A percentile compares a stretch with the other conserved stretches of the same genome.
These are phyloP conservation scores for Macrobrachium nipponense DNA, from an alignment of 1,140 invertebrate genomes.

Conservation along the genomic window DNA sequence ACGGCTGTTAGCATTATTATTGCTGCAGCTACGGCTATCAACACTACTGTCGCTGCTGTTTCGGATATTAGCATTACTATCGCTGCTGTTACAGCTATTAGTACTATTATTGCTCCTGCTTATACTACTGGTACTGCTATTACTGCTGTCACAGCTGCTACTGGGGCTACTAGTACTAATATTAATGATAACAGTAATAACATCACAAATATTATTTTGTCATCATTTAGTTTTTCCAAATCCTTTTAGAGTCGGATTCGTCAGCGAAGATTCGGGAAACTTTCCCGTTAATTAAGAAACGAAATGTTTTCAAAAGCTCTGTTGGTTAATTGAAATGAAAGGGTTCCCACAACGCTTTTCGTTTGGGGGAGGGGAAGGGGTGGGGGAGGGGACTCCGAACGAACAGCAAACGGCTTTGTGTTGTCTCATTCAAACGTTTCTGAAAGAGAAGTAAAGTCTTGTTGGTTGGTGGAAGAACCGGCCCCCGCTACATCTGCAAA, in stretches of 20 bases:
- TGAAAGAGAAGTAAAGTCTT: too few species aligned
- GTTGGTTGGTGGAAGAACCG: too few species aligned
- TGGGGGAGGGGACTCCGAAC: too few species aligned
- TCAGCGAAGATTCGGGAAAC: not conserved
- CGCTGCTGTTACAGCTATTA: conserved; percentile 18
- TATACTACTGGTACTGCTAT: not conserved
- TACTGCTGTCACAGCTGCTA: not conserved
- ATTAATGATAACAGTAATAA: not conserved
- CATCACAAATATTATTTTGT: not conserved
- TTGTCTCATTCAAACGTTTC: too few species aligned
- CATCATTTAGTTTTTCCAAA: not conserved
- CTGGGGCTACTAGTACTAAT: not conserved
- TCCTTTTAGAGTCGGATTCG: not conserved
- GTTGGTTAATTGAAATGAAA: too few species aligned
- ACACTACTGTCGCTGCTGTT: not conserved
- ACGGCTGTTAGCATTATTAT: not conserved
- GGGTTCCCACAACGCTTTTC: too few species aligned
- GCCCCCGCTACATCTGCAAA: too few species aligned
- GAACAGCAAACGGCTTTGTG: too few species aligned
- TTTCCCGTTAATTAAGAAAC: too few species aligned
- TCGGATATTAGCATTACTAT: not conserved
- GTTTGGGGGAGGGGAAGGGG: too few species aligned
- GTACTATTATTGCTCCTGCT: conserved; percentile 23
- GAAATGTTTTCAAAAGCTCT: too few species aligned
- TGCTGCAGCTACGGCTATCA: conserved; percentile 16